Percentiles rank a stretch among this genome's conserved stretches.
These are phyloP conservation scores for Vandiemenella viatica DNA, from an alignment of 2,888 invertebrate genomes.

Conservation along the genomic window DNA sequence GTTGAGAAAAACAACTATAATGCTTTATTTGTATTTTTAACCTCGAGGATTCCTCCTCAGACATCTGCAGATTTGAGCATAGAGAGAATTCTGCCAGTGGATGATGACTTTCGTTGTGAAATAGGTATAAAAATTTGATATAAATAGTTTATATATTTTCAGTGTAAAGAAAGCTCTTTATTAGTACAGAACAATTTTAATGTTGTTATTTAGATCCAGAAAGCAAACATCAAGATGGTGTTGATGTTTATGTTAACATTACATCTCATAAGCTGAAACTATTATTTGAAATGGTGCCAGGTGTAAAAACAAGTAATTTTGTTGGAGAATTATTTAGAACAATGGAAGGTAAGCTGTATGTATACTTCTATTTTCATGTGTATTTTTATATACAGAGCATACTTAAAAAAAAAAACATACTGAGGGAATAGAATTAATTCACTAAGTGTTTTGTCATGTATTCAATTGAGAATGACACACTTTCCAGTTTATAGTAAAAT, in stretches of 20 bases:
- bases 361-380: neutral
- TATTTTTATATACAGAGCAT: neutral
- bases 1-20: slow-evolving; percentile 39
- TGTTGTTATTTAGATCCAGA: slow-evolving; percentile 32
- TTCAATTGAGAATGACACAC: slow-evolving; percentile 2
- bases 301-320: slow-evolving; percentile 49
- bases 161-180: neutral
- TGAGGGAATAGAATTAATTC: no score
- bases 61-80: slow-evolving; percentile 62
- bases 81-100: slow-evolving; percentile 66
- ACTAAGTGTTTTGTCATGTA: neutral
- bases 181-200: neutral
- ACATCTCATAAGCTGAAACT: slow-evolving; percentile 34
- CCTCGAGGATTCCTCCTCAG: slow-evolving; percentile 47
- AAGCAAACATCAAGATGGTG: slow-evolving; percentile 31
- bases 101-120: slow-evolving; percentile 63
- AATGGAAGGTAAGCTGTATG: slow-evolving; percentile 41
- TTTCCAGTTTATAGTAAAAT: slow-evolving; percentile 19
- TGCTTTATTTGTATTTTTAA: slow-evolving; percentile 40
- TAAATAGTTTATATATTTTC: neutral
- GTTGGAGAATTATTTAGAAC: slow-evolving; percentile 58
- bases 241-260: slow-evolving; percentile 38
- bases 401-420: no score
- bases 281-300: slow-evolving; percentile 39
- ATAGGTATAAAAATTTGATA: slow-evolving; percentile 34